Conservation (phyloP, 2,797 vertebrate species). For the Rachycentron canadum region DNA sequence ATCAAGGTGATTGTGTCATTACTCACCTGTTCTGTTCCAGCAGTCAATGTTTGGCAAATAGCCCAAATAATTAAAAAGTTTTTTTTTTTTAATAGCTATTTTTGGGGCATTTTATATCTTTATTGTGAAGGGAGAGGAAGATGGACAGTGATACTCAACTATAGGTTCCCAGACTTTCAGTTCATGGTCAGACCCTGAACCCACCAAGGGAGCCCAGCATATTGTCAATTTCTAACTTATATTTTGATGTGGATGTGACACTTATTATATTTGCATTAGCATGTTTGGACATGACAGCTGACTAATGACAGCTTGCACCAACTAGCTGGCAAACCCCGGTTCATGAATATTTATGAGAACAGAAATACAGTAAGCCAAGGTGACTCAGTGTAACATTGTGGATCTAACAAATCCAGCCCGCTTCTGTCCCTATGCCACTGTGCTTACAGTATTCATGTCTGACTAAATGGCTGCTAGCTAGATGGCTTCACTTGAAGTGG, state of each 20-base stretch:
- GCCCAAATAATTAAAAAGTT: not conserved
- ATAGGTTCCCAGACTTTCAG: no score
- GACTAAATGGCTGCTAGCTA: constrained; percentile 50
- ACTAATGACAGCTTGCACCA: constrained; percentile 38
- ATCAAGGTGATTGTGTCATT: not conserved
- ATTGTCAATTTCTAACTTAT: not conserved
- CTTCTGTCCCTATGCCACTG: constrained; percentile 40
- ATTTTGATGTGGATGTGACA: constrained; percentile 27
- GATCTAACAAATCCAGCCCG: constrained; percentile 35
- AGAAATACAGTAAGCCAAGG: constrained; percentile 46
- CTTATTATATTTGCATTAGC: constrained; percentile 19
- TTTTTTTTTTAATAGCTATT: not conserved
- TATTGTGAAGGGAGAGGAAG: not conserved
- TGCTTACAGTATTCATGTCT: constrained; percentile 26
- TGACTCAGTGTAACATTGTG: constrained; percentile 58
- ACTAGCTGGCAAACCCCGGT: constrained; percentile 24
- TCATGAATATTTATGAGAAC: constrained; percentile 55
- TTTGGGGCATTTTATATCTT: not conserved
- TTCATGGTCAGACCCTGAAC: not conserved
- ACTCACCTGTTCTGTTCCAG: not conserved
- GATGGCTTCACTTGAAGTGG: constrained; percentile 31
- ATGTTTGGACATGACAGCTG: constrained; percentile 37
- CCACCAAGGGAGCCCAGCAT: not conserved
- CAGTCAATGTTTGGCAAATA: not conserved
- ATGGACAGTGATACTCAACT: no score